Percentiles rank a stretch among this genome's conserved stretches.
These are phyloP conservation scores for Phenganax stokvisi DNA, from an alignment of 92 coral and sea anemone genomes.

Conservation along the genomic window DNA sequence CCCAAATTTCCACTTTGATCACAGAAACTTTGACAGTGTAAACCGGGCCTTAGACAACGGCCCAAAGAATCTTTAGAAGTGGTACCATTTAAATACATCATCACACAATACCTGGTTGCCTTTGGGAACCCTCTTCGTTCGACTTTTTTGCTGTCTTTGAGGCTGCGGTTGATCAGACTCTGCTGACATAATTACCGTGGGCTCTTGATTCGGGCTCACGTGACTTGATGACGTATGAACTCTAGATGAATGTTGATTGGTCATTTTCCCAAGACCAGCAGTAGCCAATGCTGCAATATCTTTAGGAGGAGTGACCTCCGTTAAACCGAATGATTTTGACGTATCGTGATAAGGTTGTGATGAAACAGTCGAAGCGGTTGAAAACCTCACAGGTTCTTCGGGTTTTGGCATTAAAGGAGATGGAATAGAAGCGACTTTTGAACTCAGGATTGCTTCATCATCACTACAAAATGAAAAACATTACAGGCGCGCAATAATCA, in stretches of 20 bases:
- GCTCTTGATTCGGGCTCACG: neutral
- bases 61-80: neutral
- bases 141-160: constrained; percentile 35
- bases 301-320: neutral
- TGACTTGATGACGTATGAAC: neutral
- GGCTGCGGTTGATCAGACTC: constrained; percentile 16
- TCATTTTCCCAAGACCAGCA: neutral
- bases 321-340: neutral
- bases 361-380: neutral
- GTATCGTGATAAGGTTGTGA: constrained; percentile 4
- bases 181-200: neutral
- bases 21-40: too few species aligned
- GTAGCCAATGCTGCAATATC: constrained; percentile 2
- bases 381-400: constrained; percentile 14
- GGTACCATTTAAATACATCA: neutral
- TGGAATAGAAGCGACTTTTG: constrained; percentile 21
- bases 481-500: too few species aligned
- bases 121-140: constrained; percentile 23
- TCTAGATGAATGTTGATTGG: neutral
- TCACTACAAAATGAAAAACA: constrained; percentile 20
- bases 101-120: constrained; percentile 19
- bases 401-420: neutral
- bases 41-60: neutral
- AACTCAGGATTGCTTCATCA: constrained; percentile 36
- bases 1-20: too few species aligned